Conservation (phyloP, 2,797 vertebrate genomes). For the Alauda arvensis region DNA sequence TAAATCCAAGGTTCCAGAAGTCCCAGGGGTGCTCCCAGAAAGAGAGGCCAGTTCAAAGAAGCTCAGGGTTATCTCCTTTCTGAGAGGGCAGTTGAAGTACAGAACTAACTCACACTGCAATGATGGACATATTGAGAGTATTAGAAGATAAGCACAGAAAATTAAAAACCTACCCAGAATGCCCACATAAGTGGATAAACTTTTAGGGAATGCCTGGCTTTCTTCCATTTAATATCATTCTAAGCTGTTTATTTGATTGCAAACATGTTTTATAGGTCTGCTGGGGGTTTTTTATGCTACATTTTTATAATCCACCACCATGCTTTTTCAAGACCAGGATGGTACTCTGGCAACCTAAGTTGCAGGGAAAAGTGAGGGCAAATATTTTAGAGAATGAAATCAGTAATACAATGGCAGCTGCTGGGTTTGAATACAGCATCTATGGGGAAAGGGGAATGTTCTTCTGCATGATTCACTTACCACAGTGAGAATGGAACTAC, state of each 20-base stretch:
- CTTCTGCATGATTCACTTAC: neutral
- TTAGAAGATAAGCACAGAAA: neutral
- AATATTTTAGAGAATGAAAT: neutral
- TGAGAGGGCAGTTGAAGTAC: neutral
- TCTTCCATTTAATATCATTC: neutral
- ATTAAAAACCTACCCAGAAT: neutral
- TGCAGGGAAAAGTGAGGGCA: neutral
- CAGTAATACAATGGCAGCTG: neutral
- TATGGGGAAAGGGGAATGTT: neutral
- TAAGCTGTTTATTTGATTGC: neutral
- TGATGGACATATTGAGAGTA: neutral
- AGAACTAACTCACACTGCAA: neutral
- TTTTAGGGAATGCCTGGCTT: neutral
- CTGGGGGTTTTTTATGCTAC: neutral
- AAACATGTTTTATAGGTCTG: neutral
- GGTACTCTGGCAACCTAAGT: neutral
- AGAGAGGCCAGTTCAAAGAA: neutral
- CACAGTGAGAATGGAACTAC: neutral
- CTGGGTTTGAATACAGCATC: neutral
- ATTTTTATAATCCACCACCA: neutral
- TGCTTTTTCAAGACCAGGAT: neutral
- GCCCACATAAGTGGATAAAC: neutral
- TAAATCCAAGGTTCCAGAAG: neutral
- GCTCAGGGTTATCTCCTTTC: neutral
- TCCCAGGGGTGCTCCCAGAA: neutral